Base-by-base conservation (phyloP, 2,797 vertebrate genomes). In the Eidolon dupreanum region DNA sequence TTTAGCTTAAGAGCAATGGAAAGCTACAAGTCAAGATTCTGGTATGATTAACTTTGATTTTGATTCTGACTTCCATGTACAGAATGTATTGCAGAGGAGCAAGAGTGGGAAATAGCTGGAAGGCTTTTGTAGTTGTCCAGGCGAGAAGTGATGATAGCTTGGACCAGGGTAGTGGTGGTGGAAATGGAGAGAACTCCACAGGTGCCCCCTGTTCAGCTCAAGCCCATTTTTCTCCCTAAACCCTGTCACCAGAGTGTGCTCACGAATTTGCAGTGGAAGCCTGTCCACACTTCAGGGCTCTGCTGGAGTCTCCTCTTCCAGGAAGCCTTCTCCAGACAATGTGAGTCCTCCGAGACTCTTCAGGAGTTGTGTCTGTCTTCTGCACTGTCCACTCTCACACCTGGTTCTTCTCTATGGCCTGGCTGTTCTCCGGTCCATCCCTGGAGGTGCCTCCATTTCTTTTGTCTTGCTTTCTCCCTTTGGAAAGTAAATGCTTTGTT, bases 401-500 rank as follows among this genome's bases (percentile, higher is more conserved):
- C 85, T 94, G 82, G 68, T 41, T 93, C 95, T 95, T 96, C 74
- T 93, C 95, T 84, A 94, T 46, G 97, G 90, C 85, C 74, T 93
- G 94, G 94, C 51, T 75, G 86, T 82, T 93, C 89, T 97, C 94
- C 2, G 74, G 71, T 96, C 95, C 88, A 28, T 94, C 96, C 88
- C 85, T 73, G 90, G 88, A 92, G 95, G 91, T 36, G 96, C 79
- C 88, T 96, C 94, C 96, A 86, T 96, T 95, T 95, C 95, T 96
- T 95, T 90, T 95, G 95, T 97, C 96, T 97, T 97, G 95, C 96
- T 97, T 96, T 94, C 96, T 97, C 96, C 97, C 96, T 98, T 97
- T 96, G 83, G 97, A 97, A 98, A 97, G 97, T 95, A 97, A 98
- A 96, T 97, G 96, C 95, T 97, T 95, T 97, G 97, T 96, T 97